Base-by-base conservation (phyloP, 1,140 invertebrate species). In the Cherax quadricarinatus region DNA sequence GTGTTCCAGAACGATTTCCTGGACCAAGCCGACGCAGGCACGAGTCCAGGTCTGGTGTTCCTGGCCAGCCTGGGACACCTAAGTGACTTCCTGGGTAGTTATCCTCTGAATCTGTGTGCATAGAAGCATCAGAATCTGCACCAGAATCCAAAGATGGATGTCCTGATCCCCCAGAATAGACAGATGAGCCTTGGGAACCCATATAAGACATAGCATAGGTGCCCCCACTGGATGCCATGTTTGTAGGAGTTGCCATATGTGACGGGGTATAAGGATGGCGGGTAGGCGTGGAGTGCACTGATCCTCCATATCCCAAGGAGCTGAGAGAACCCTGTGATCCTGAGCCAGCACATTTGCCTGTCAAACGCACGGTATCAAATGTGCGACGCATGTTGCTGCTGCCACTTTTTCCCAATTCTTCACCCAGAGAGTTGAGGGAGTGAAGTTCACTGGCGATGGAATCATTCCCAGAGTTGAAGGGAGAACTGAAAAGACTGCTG, bases 361-460 rank as follows among this genome's bases (percentile, higher is more conserved):
- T 86, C 41, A 93, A 49, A 5, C 92, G 92, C 53, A 93, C 92
- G 4, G 88, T 93, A 60, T 93, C 92, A 81, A 93, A 93, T 41
- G 88, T 89, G n/a, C 92, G 83, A 6, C 79, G 60, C 92, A 93
- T 90, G 85, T 66, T 93, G 66, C 48, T 93, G 73, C 86, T 92
- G 89, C n/a, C 24, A 10, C 83, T 73, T 62, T 86, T 91, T 48
- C 51, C 82, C 12, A 10, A n/a, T 60, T 91, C 89, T 49, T 91
- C 89, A 51, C 89, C 82, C 48, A 85, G 48, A n/a, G 81, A 85
- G 49, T 53, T 91, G 48, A 91, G 83, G 66, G 75, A 21, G 94
- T 94, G 94, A 94, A 95, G 94, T 95, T 96, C 96, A 30, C 96
- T 98, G 97, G 89, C 89, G 60, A 91, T 91, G 51, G 89, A 91